Evolutionary conservation across 2,797 vertebrate genomes (phyloP).

Genomic region (Falco peregrinus): DNA sequence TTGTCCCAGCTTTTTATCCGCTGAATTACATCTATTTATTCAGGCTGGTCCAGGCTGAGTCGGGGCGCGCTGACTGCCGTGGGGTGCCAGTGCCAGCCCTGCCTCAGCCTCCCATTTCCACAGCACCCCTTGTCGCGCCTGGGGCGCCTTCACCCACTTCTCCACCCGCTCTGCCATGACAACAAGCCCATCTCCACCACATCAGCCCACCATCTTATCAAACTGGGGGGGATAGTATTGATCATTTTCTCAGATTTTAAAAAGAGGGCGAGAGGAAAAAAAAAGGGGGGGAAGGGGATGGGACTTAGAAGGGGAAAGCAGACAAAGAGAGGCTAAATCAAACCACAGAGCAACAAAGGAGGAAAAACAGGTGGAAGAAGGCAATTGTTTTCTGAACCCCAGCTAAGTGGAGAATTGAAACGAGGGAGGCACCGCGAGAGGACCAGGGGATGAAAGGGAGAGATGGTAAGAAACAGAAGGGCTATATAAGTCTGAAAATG

Average conservation of each 20-base stretch:
- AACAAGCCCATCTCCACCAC: neutral
- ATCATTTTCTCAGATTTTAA: neutral
- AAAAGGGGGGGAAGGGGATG: too few species aligned
- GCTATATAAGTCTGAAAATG: slow-evolving; percentile 40
- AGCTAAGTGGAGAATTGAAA: slow-evolving; percentile 57
- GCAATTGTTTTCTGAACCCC: slow-evolving; percentile 54
- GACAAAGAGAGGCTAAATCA: slow-evolving; percentile 53
- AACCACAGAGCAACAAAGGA: slow-evolving; percentile 50
- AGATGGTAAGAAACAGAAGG: slow-evolving; percentile 43
- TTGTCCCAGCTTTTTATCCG: neutral
- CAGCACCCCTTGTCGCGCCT: neutral
- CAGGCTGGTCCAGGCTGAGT: neutral
- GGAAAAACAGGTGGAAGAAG: slow-evolving; percentile 15
- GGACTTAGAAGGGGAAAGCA: neutral
- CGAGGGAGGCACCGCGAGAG: slow-evolving; percentile 3
- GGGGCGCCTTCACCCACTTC: neutral
- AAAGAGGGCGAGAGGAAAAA: neutral
- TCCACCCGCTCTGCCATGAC: neutral
- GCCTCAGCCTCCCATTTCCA: neutral
- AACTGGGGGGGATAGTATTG: neutral
- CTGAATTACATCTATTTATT: neutral
- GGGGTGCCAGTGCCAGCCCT: neutral
- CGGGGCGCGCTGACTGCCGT: rapidly evolving
- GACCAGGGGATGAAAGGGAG: slow-evolving; percentile 50
- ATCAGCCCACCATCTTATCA: neutral